Base-by-base conservation (phyloP, 2,113 vertebrate species). In the Heterotis niloticus region DNA sequence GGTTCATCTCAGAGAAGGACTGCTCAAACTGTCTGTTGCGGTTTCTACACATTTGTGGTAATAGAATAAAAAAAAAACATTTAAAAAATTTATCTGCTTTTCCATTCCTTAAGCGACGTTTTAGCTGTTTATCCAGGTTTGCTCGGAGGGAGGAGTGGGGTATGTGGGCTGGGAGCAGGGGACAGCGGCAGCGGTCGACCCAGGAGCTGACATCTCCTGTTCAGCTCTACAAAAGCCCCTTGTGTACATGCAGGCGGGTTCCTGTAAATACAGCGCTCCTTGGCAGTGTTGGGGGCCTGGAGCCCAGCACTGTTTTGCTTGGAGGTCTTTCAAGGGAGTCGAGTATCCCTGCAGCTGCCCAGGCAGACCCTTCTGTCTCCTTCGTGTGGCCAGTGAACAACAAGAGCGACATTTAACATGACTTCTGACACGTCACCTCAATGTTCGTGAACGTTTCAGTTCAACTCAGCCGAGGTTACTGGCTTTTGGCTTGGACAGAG, bases 281-380 rank as follows among this genome's bases (percentile, higher is more conserved):
- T 69, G 71, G 23, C 57, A 77, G 79, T 44, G 34, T 77, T 28
- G 26, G 34, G 78, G 57, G 76, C 68, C 75, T 81, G 81, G 76
- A 86, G 80, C 82, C 86, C 57, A 54, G 75, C 76, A 80, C 23
- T 83, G 77, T 85, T 87, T 86, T 82, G 60, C 81, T 85, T 84
- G 81, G 83, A 86, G 78, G 52, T 83, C 67, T 78, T 87, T 86
- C 79, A 86, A 84, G 74, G 75, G 78, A 85, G 71, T 84, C 64
- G 52, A 80, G 80, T 82, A 81, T 81, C 79, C 64, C 24, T 23
- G 51, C 56, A 71, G 79, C 65, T 76, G 75, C 56, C 28, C 51
- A 20, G 76, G 66, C 74, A 83, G 65, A 78, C 79, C 67, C 71
- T 78, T 75, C 69, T 76, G 64, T 74, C 28, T 51, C 75, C 10